Base-by-base conservation (phyloP, 2,113 vertebrate species). In the Callorhinus ursinus region DNA sequence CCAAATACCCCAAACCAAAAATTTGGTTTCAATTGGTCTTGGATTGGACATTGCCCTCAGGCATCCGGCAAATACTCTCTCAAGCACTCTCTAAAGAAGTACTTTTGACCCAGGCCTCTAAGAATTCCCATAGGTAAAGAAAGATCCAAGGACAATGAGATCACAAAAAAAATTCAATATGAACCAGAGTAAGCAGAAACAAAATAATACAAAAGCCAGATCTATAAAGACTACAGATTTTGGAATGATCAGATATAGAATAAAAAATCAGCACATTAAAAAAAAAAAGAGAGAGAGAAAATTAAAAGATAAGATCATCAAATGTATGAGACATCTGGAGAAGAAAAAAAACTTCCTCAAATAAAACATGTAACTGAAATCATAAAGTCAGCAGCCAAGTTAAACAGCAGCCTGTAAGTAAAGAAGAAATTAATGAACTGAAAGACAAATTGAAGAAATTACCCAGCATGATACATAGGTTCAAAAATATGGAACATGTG, bases 1-100 rank as follows among this genome's bases (percentile, higher is more conserved):
- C 88, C 65, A 97, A 98, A 97, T n/a, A 93, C 5, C 31, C 9
- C 61, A 94, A 95, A 57, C 24, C 53, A 95, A 93, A 97, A 96
- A 82, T 51, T 92, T 63, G 79, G 84, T 96, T 96, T 96, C 67
- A 93, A 74, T 63, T 93, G 92, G 65, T 96, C 80, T 95, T 93
- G 72, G 24, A 96, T 21, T 95, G 82, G 77, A 79, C 95, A 42
- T 83, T 83, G 36, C 63, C n/a, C 3, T 65, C 28, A 89, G 77
- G 72, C 0, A 93, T 55, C 82, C 89, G 61, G 83, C 82, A 97
- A 96, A 88, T 88, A 83, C 15, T 93, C 61, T 96, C 16, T 87
- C 49, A 74, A 74, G 39, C 39, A 74, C 39, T 74, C 69, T 72
- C 72, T 74, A 15, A 96, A 92, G 31, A 91, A 83, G 26, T 12